Evolutionary conservation across 2,888 invertebrate species (phyloP).

Genomic region (Actias luna): DNA sequence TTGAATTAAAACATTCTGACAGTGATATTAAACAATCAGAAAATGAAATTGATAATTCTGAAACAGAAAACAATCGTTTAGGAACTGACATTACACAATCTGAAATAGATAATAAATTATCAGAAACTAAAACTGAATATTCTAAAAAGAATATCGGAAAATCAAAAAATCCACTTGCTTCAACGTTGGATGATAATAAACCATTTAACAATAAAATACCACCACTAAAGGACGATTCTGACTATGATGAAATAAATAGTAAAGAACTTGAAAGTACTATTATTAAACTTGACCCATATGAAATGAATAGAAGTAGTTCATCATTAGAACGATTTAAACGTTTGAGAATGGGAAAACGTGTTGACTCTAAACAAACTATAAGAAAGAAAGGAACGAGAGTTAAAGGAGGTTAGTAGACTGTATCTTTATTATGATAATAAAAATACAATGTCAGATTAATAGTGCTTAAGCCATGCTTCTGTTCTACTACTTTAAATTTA

Average conservation of each 20-base stretch:
- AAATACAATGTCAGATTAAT: background rate
- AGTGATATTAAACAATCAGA: too few relatives aligned
- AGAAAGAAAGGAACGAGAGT: background rate
- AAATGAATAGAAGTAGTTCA: background rate
- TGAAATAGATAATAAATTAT: too few relatives aligned
- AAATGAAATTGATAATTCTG: too few relatives aligned
- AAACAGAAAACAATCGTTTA: too few relatives aligned
- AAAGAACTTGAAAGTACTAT: background rate
- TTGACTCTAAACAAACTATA: background rate
- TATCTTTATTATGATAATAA: background rate
- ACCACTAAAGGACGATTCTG: background rate
- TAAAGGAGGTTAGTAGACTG: background rate
- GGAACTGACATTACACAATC: too few relatives aligned
- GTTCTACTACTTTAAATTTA: too few relatives aligned
- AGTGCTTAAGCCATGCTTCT: too few relatives aligned
- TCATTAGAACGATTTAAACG: background rate
- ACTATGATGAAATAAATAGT: background rate
- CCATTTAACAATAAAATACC: background rate
- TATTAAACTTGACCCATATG: background rate
- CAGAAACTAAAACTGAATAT: too few relatives aligned
- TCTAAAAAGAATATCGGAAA: too few relatives aligned
- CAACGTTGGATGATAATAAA: background rate
- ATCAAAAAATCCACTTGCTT: background rate
- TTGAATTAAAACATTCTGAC: background rate
- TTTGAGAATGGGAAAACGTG: background rate